Evolutionary conservation across 2,797 vertebrate genomes (phyloP).

Genomic region (Denticeps clupeoides): DNA sequence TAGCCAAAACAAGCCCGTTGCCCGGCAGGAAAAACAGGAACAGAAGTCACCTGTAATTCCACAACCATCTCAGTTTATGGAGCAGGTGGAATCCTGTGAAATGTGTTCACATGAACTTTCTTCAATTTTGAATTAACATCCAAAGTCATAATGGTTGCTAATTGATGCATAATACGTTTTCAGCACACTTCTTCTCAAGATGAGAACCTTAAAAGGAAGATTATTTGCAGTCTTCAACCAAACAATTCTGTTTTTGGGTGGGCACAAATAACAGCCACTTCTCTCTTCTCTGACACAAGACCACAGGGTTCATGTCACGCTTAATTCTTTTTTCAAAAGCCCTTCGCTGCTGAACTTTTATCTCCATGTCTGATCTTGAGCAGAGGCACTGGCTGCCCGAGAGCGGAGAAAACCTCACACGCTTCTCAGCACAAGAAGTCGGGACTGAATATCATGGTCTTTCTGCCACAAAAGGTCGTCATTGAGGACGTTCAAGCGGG

Average conservation of each 20-base stretch:
- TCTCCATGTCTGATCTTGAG: not conserved
- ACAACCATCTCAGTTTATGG: too few relatives aligned
- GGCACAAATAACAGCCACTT: too few relatives aligned
- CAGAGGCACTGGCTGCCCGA: not conserved
- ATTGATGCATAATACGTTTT: too few relatives aligned
- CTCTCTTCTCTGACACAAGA: not conserved
- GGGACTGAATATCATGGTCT: not conserved
- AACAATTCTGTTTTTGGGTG: too few relatives aligned
- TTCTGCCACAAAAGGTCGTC: not conserved
- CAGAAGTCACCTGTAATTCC: constrained; percentile 49
- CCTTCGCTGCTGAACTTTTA: not conserved
- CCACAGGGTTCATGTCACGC: not conserved
- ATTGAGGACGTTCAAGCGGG: constrained; percentile 1
- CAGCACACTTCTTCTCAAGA: too few relatives aligned
- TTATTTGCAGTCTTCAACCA: too few relatives aligned
- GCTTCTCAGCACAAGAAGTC: not conserved
- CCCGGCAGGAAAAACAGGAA: constrained; percentile 72
- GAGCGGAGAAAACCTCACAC: not conserved
- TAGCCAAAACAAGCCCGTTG: constrained; percentile 54
- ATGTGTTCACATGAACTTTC: too few relatives aligned
- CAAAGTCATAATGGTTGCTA: too few relatives aligned
- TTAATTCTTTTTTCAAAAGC: not conserved
- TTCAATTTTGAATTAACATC: too few relatives aligned
- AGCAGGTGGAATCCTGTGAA: too few relatives aligned
- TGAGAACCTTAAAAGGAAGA: too few relatives aligned